Evolutionary conservation across 2,797 vertebrate genomes (phyloP).

Genomic region (Ispidina picta): DNA sequence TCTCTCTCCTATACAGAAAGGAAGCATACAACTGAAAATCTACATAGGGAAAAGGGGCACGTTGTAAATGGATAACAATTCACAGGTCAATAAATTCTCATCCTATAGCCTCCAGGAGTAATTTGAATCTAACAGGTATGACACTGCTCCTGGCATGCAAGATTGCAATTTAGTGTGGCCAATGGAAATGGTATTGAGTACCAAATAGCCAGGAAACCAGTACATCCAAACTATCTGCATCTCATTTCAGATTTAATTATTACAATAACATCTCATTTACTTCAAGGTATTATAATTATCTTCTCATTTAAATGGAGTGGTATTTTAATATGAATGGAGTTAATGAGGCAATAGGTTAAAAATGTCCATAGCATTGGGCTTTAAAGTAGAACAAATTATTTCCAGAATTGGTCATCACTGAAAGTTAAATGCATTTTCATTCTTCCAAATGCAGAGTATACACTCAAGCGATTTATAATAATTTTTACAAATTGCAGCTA

Average conservation of each 20-base stretch:
- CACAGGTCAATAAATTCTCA: background rate
- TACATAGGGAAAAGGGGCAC: background rate
- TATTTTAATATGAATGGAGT: conserved; percentile 77
- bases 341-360: conserved; percentile 78
- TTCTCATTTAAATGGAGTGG: conserved; percentile 75
- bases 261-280: conserved; percentile 79
- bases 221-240: conserved; percentile 70
- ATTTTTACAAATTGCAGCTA: conserved; percentile 50
- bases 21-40: background rate
- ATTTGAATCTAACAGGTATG: conserved; percentile 44
- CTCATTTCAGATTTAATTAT: conserved; percentile 78
- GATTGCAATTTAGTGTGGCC: conserved; percentile 63
- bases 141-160: conserved; percentile 51
- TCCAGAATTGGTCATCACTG: conserved; percentile 60
- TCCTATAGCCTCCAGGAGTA: background rate
- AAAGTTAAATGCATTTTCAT: conserved; percentile 55
- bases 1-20: background rate
- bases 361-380: conserved; percentile 65
- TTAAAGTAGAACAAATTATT: conserved; percentile 71
- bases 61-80: background rate
- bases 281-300: conserved; percentile 80
- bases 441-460: conserved; percentile 26
- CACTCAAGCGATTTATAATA: conserved; percentile 42
- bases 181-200: conserved; percentile 53
- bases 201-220: conserved; percentile 64